A percentile compares a stretch with the other conserved stretches of the same genome.
These are phyloP conservation scores for Clinocottus analis DNA, from an alignment of 2,113 vertebrate genomes.

Conservation along the genomic window DNA sequence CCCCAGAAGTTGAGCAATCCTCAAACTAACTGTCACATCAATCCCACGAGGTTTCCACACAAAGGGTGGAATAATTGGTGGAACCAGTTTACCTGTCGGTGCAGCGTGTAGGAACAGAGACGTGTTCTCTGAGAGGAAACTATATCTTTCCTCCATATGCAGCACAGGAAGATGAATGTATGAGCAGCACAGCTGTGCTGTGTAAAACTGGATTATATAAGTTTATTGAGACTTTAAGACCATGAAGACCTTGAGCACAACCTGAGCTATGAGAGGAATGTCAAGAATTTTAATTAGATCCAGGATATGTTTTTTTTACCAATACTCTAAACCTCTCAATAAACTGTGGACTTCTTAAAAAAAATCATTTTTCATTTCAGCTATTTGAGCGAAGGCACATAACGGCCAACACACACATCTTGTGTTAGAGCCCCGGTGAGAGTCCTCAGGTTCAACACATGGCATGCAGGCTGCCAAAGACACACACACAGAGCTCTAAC, in stretches of 20 bases:
- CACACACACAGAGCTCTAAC: not conserved
- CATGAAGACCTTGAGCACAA: constrained; percentile 77
- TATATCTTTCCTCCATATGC: constrained; percentile 49
- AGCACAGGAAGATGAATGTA: constrained; percentile 45
- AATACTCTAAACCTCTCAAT: constrained; percentile 63
- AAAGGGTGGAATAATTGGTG: constrained; percentile 41
- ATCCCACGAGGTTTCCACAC: constrained; percentile 11
- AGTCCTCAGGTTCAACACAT: not conserved
- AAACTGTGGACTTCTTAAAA: constrained; percentile 25
- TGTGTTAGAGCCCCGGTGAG: not conserved
- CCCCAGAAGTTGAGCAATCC: constrained; percentile 40
- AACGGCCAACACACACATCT: constrained; percentile 32
- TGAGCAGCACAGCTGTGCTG: constrained; percentile 68
- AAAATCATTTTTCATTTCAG: constrained; percentile 55
- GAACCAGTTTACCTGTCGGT: constrained; percentile 63
- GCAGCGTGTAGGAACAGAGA: constrained; percentile 44
- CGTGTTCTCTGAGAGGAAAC: constrained; percentile 43
- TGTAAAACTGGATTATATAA: constrained; percentile 82
- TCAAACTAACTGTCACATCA: not conserved
- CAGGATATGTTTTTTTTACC: constrained; percentile 75
- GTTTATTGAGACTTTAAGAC: constrained; percentile 82
- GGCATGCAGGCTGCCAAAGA: constrained; percentile 5
- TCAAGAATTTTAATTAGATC: constrained; percentile 84
- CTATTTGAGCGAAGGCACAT: constrained; percentile 17
- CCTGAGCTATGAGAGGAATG: constrained; percentile 80